phyloP scores from a whole-genome alignment of 2,888 invertebrate genomes.

The Meghimatium bilineatum region DNA sequence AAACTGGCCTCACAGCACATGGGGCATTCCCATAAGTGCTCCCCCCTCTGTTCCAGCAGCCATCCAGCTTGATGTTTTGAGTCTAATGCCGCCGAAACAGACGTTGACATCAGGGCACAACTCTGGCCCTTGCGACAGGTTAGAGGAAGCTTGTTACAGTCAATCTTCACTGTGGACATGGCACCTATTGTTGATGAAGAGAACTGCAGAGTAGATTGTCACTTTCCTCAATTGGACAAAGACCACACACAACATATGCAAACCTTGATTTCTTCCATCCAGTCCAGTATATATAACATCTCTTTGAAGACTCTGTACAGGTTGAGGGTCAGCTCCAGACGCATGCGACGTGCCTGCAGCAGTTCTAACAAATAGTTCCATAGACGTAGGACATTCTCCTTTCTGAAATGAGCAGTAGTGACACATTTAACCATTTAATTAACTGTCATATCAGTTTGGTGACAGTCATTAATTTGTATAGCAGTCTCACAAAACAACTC shows the following conservation, averaged over 20 bases:
- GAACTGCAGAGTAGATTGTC: too few species aligned
- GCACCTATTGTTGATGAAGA: too few species aligned
- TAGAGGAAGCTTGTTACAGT: too few species aligned
- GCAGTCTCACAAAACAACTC: too few species aligned
- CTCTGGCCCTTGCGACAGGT: too few species aligned
- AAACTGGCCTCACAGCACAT: too few species aligned
- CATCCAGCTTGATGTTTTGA: too few species aligned
- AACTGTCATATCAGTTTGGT: not conserved
- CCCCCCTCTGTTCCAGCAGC: too few species aligned
- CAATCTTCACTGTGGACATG: too few species aligned
- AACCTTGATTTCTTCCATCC: conserved; percentile 98
- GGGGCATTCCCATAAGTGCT: too few species aligned
- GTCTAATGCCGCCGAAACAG: too few species aligned
- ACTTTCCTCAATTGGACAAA: not conserved
- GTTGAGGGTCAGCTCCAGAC: conserved; percentile 94
- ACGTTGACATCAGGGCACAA: too few species aligned
- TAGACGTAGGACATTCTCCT: conserved; percentile 96
- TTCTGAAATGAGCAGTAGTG: conserved; percentile 79
- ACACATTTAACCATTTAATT: not conserved
- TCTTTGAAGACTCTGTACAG: conserved; percentile 99
- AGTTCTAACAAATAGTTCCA: conserved; percentile 98
- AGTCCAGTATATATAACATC: conserved; percentile 97
- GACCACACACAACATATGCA: not conserved
- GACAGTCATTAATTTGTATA: not conserved
- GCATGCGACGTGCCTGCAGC: conserved; percentile 91